Percentiles rank a stretch among this genome's conserved stretches.
phyloP scores from a whole-genome alignment of 2,113 vertebrate species.

The Grus americana region DNA sequence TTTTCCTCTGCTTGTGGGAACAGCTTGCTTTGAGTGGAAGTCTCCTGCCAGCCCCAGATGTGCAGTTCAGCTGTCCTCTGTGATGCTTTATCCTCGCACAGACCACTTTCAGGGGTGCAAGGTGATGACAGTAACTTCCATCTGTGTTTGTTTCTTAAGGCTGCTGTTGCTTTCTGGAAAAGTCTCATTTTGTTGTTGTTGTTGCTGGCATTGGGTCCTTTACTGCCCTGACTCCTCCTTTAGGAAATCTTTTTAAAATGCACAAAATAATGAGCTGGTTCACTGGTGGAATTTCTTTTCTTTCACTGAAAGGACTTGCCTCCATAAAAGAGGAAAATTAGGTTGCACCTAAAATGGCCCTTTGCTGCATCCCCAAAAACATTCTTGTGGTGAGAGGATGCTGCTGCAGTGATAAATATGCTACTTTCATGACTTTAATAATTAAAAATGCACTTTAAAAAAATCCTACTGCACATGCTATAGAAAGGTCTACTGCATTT shows the following conservation, averaged over 20 bases:
- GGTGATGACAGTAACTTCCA: background rate
- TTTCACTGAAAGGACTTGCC: background rate
- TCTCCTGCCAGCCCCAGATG: background rate
- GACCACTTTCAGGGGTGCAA: background rate
- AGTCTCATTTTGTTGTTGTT: background rate
- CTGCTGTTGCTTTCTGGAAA: background rate
- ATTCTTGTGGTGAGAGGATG: background rate
- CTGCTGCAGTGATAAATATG: constrained; percentile 9
- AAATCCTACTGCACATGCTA: background rate
- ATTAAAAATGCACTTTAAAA: constrained; percentile 59
- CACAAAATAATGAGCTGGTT: background rate
- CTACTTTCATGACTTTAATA: constrained; percentile 61
- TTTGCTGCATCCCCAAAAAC: background rate
- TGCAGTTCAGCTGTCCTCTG: background rate
- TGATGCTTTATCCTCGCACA: background rate
- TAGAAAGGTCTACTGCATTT: constrained; percentile 31
- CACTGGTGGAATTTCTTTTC: background rate
- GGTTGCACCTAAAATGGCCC: background rate
- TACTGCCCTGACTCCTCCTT: background rate
- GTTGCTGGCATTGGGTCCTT: background rate
- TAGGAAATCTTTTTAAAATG: background rate
- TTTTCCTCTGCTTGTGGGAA: background rate
- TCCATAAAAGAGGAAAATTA: background rate
- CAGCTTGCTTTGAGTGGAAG: background rate
- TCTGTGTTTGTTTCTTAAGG: background rate